Evolutionary conservation across 64 coral and sea anemone species (phyloP).

Genomic region (Actinia tenebrosa): DNA sequence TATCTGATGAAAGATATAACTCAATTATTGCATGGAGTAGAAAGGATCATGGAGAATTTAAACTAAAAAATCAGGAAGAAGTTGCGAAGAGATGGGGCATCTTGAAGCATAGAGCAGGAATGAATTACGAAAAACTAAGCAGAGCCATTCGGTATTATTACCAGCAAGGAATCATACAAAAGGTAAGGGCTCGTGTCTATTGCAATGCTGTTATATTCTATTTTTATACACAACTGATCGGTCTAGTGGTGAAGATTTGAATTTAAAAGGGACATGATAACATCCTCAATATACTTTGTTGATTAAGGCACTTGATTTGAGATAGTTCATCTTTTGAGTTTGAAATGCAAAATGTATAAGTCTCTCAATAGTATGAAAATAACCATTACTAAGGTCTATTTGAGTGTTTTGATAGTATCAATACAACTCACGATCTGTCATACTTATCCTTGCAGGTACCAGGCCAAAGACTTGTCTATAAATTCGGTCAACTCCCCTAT

Average conservation of each 20-base stretch:
- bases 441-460: constrained; percentile 9
- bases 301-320: neutral
- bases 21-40: constrained; percentile 46
- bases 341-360: neutral
- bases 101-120: constrained; percentile 19
- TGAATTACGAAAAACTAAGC: constrained; percentile 59
- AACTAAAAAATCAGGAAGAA: constrained; percentile 41
- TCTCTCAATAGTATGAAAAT: too few species aligned
- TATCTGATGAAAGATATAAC: constrained; percentile 35
- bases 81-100: constrained; percentile 56
- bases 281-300: too few species aligned
- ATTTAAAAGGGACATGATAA: too few species aligned
- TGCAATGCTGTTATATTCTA: neutral
- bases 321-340: neutral
- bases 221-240: neutral
- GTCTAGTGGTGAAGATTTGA: too few species aligned
- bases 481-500: constrained; percentile 34
- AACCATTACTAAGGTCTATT: too few species aligned
- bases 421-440: neutral
- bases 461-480: constrained; percentile 27
- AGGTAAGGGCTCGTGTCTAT: neutral
- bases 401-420: too few species aligned
- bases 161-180: constrained; percentile 48
- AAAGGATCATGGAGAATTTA: constrained; percentile 38
- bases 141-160: constrained; percentile 48